Evolutionary conservation across 2,797 vertebrate genomes (phyloP).

Genomic region (Sebastes reedi): DNA sequence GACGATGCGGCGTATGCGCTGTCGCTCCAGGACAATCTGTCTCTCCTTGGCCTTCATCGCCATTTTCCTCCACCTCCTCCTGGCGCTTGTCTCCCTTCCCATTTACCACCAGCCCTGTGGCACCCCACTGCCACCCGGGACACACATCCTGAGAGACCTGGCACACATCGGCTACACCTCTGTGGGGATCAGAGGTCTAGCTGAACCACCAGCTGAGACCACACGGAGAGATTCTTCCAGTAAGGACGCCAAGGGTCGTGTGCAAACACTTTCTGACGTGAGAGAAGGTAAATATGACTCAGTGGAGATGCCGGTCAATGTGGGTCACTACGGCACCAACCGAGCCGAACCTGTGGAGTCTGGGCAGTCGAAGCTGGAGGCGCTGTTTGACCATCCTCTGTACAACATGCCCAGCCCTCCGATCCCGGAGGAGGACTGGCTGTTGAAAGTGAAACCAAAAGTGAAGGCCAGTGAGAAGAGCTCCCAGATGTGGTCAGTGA

Average conservation of each 20-base stretch:
- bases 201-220: conserved; percentile 15
- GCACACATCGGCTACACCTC: conserved; percentile 57
- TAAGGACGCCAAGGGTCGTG: conserved; percentile 16
- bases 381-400: conserved; percentile 84
- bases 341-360: not conserved
- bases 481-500: conserved; percentile 82
- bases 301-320: not conserved
- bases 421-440: conserved; percentile 80
- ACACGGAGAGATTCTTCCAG: conserved; percentile 3
- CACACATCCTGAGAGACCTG: conserved; percentile 59
- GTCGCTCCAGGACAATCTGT: conserved; percentile 71
- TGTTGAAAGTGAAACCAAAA: conserved; percentile 81
- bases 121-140: conserved; percentile 10
- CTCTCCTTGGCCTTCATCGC: conserved; percentile 67
- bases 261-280: not conserved
- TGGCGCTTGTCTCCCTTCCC: conserved; percentile 60
- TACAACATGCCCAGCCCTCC: conserved; percentile 72
- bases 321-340: not conserved
- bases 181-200: not conserved
- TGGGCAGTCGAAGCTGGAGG: conserved; percentile 71
- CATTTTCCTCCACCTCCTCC: conserved; percentile 73
- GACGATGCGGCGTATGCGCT: conserved; percentile 64
- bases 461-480: conserved; percentile 64
- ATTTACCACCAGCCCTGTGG: conserved; percentile 45
- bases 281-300: not conserved